phyloP scores from a whole-genome alignment of 2,888 invertebrate species.

The Papilio elwesi region DNA sequence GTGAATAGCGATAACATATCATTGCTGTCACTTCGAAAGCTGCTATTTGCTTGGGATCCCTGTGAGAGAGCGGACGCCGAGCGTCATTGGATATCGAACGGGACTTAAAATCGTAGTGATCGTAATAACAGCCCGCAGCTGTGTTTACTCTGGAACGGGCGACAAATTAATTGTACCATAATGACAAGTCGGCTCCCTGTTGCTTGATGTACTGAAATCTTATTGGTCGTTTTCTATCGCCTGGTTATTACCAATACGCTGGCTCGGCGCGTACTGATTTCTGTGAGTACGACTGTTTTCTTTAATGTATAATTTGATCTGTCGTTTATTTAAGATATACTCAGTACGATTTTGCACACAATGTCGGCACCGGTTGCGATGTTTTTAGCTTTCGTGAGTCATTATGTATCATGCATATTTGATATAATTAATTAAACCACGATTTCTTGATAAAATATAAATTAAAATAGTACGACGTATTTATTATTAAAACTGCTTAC shows the following conservation, averaged over 20 bases:
- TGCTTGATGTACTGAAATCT: constrained; percentile 49
- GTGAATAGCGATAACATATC: constrained; percentile 14
- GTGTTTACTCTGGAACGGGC: constrained; percentile 62
- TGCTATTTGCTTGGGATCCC: constrained; percentile 8
- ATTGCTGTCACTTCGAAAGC: constrained; percentile 22
- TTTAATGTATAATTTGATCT: constrained; percentile 22
- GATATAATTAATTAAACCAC: neutral
- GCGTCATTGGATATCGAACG: constrained; percentile 40
- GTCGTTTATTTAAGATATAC: constrained; percentile 34
- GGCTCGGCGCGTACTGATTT: constrained; percentile 37
- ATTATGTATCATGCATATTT: constrained; percentile 6
- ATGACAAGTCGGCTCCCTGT: constrained; percentile 65
- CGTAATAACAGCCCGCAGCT: constrained; percentile 55
- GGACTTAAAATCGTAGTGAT: constrained; percentile 31
- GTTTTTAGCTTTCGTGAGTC: constrained; percentile 1
- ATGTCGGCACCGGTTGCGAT: neutral
- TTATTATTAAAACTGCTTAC: neutral
- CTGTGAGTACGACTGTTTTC: constrained; percentile 30
- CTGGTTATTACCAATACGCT: constrained; percentile 52
- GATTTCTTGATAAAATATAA: constrained; percentile 1
- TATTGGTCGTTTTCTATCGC: constrained; percentile 55
- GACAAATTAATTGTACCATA: constrained; percentile 73
- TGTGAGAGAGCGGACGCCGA: constrained; percentile 17
- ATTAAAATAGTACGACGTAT: neutral
- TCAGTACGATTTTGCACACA: constrained; percentile 15